phyloP scores from a whole-genome alignment of 2,888 invertebrate genomes.

The Drosophila fulvimacula region DNA sequence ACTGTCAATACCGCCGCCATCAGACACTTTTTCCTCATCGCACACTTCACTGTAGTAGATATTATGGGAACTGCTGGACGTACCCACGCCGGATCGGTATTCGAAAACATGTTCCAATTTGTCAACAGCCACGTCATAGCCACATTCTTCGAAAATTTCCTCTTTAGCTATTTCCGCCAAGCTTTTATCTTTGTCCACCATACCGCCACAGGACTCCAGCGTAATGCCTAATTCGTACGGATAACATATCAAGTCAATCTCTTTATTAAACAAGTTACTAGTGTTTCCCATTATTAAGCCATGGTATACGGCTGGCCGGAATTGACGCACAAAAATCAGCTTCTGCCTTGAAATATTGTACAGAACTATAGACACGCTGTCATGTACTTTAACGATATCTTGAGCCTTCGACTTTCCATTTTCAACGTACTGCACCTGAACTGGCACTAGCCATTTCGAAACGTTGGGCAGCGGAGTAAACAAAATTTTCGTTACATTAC shows the following conservation, averaged over 20 bases:
- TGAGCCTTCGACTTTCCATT: conserved; percentile 91
- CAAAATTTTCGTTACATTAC: conserved; percentile 80
- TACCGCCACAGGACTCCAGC: conserved; percentile 96
- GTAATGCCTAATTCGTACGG: conserved; percentile 91
- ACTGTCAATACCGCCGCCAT: conserved; percentile 48
- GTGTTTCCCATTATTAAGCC: conserved; percentile 87
- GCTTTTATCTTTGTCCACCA: conserved; percentile 92
- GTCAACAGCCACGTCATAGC: conserved; percentile 52
- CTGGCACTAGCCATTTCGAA: conserved; percentile 90
- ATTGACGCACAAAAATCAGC: conserved; percentile 95
- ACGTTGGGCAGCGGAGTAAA: conserved; percentile 86
- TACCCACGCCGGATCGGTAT: conserved; percentile 60
- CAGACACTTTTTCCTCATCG: conserved; percentile 48
- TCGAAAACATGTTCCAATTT: conserved; percentile 37
- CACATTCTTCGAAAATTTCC: conserved; percentile 96
- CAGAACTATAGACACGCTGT: conserved; percentile 93
- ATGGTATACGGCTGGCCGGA: conserved; percentile 93
- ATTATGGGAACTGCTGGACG: conserved; percentile 35
- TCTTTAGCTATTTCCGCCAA: conserved; percentile 92
- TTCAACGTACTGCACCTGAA: conserved; percentile 90
- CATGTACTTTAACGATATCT: conserved; percentile 92
- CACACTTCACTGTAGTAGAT: conserved; percentile 63
- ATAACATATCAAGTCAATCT: conserved; percentile 88
- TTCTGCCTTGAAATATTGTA: conserved; percentile 91
- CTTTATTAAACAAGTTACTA: conserved; percentile 59